These are phyloP conservation scores for Peromyscus californicus DNA, from an alignment of 2,113 vertebrate genomes.

Conservation along the genomic window DNA sequence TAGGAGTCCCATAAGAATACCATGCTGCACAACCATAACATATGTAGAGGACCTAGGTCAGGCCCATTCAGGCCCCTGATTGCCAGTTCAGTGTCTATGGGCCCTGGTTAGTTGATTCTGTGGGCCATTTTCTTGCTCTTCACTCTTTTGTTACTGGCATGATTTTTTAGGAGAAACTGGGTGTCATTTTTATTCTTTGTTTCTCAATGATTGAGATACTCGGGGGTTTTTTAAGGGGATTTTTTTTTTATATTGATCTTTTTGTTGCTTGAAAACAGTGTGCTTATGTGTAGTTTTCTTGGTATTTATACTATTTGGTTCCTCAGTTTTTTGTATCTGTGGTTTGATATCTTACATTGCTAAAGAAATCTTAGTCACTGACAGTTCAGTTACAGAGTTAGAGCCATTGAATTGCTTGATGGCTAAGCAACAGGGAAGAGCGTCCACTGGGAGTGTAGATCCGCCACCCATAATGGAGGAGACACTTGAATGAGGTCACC, in stretches of 20 bases:
- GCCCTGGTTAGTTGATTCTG: no score
- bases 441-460: accelerated
- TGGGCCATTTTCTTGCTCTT: not conserved
- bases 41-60: no score
- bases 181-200: not conserved
- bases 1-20: no score
- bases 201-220: not conserved
- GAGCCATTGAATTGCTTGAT: not conserved
- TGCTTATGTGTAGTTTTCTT: not conserved
- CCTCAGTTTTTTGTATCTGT: not conserved
- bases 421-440: not conserved
- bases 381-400: not conserved
- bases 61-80: no score
- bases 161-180: not conserved
- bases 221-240: not conserved
- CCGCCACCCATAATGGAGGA: not conserved
- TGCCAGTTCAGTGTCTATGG: no score
- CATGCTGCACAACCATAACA: no score
- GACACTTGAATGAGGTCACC: not conserved
- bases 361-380: not conserved
- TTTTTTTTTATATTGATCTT: not conserved
- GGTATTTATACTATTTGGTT: not conserved
- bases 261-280: not conserved
- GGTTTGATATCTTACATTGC: not conserved
- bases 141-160: not conserved